Percentiles rank a stretch among this genome's conserved stretches.
These are phyloP conservation scores for Trissolcus basalis DNA, from an alignment of 1,140 invertebrate species.

Conservation along the genomic window DNA sequence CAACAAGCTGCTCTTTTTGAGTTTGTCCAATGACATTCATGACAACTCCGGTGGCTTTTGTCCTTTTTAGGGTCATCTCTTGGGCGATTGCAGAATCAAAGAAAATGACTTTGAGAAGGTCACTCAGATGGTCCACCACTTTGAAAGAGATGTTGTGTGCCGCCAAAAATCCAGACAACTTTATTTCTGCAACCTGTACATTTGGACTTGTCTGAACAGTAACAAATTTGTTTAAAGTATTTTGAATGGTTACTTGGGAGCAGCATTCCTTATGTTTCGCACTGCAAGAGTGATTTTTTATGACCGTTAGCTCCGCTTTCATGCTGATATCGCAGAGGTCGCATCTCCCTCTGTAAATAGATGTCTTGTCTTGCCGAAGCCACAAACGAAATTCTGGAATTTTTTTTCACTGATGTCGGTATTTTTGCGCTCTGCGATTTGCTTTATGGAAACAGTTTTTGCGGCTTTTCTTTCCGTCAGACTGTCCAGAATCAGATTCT, in stretches of 20 bases:
- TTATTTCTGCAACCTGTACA: slow-evolving; percentile 25
- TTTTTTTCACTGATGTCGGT: slow-evolving; percentile 7
- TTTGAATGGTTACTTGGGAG: not conserved
- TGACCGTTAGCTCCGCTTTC: slow-evolving; percentile 8
- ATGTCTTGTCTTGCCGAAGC: slow-evolving; percentile 1
- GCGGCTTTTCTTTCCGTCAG: too few species aligned
- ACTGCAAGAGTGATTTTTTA: slow-evolving; percentile 16
- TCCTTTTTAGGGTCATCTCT: slow-evolving; percentile 28
- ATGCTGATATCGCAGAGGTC: slow-evolving; percentile 4
- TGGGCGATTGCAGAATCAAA: slow-evolving; percentile 41
- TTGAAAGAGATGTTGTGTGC: slow-evolving; percentile 33
- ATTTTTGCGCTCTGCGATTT: slow-evolving; percentile 2
- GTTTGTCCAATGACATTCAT: slow-evolving; percentile 40
- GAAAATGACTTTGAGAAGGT: slow-evolving; percentile 40
- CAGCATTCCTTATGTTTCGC: not conserved
- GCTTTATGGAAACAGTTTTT: too few species aligned
- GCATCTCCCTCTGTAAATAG: slow-evolving; percentile 6
- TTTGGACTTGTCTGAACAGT: slow-evolving; percentile 10
- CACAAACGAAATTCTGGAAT: slow-evolving; percentile 9
- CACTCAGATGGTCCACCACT: slow-evolving; percentile 18
- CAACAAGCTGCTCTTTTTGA: slow-evolving; percentile 22
- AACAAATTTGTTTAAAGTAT: slow-evolving; percentile 12
- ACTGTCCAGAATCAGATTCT: too few species aligned
- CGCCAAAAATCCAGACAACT: slow-evolving; percentile 23
- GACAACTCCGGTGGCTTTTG: slow-evolving; percentile 35